phyloP scores from a whole-genome alignment of 35 echinoderm and acorn worm species.

The Holothuria glaberrima region DNA sequence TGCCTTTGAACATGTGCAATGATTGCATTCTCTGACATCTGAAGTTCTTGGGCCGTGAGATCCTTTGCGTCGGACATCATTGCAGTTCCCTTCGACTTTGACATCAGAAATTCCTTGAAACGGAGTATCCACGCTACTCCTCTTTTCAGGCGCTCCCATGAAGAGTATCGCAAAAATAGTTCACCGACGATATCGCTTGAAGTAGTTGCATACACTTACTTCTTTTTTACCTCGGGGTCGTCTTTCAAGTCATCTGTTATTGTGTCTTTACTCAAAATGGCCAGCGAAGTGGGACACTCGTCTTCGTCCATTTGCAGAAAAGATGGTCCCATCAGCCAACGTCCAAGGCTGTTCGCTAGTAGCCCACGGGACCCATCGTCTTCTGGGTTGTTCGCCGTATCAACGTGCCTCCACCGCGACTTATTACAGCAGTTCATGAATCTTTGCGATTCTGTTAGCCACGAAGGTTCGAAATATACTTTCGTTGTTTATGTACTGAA shows the following conservation, averaged over 20 bases:
- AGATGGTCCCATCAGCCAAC: slow-evolving; percentile 14
- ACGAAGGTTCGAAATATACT: slow-evolving; percentile 54
- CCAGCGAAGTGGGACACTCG: background rate
- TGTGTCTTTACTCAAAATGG: background rate
- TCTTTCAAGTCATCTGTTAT: no score
- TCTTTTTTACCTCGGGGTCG: no score
- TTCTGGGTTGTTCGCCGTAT: slow-evolving; percentile 16
- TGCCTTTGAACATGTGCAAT: slow-evolving; percentile 28
- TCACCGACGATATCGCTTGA: background rate
- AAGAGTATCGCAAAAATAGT: background rate
- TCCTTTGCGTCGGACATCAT: background rate
- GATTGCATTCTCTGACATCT: background rate
- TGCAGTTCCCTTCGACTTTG: background rate
- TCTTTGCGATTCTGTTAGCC: slow-evolving; percentile 33
- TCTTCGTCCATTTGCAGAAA: slow-evolving; percentile 28
- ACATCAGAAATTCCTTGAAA: no score
- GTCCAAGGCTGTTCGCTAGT: background rate
- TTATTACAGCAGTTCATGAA: slow-evolving; percentile 18
- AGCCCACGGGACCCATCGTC: slow-evolving; percentile 53
- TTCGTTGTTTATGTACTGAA: slow-evolving; percentile 42
- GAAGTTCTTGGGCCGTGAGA: slow-evolving; percentile 49
- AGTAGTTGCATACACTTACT: slow-evolving; percentile 7
- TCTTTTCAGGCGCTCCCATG: slow-evolving; percentile 13
- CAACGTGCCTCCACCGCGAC: slow-evolving; percentile 39
- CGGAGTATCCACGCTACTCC: background rate